Percentiles rank a stretch among this genome's conserved stretches.
phyloP scores from a whole-genome alignment of 2,888 invertebrate species.

The Sinhomidia bicolor region DNA sequence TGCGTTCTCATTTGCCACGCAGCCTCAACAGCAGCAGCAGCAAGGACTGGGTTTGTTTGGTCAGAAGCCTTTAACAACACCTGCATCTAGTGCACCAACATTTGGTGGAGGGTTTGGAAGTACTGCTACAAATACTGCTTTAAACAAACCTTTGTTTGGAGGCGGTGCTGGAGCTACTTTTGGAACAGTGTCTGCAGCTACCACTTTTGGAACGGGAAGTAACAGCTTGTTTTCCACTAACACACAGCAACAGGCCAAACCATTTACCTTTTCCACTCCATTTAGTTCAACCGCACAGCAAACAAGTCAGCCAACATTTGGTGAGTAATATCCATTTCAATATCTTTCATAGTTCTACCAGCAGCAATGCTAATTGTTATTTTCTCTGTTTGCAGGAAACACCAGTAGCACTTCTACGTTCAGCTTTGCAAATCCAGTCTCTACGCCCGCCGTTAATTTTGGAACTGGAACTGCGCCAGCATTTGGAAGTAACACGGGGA shows the following conservation, averaged over 20 bases:
- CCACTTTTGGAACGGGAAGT: conserved; percentile 81
- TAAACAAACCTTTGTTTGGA: conserved; percentile 79
- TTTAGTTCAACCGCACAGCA: conserved; percentile 30
- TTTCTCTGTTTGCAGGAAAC: conserved; percentile 35
- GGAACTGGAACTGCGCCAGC: conserved; percentile 50
- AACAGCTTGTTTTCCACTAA: conserved; percentile 85
- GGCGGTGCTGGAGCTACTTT: conserved; percentile 81
- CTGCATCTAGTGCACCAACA: conserved; percentile 81
- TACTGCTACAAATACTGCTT: conserved; percentile 77
- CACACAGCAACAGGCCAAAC: conserved; percentile 82
- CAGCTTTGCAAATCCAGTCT: conserved; percentile 63
- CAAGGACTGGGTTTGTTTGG: conserved; percentile 80
- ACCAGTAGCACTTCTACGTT: conserved; percentile 57
- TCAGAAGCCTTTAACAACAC: conserved; percentile 81
- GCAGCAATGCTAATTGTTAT: background rate
- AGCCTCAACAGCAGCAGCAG: conserved; percentile 66
- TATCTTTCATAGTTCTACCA: background rate
- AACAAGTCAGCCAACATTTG: conserved; percentile 74
- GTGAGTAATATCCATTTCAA: conserved; percentile 54
- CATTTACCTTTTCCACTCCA: conserved; percentile 76
- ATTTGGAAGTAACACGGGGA: conserved; percentile 14
- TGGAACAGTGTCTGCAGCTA: conserved; percentile 85
- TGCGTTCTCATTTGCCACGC: conserved; percentile 66
- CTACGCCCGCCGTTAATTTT: conserved; percentile 71
- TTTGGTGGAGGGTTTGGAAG: conserved; percentile 82